Percentiles rank a stretch among this genome's conserved stretches.
Conservation (phyloP, 1,140 invertebrate genomes). For the Drosophila aff. region DNA sequence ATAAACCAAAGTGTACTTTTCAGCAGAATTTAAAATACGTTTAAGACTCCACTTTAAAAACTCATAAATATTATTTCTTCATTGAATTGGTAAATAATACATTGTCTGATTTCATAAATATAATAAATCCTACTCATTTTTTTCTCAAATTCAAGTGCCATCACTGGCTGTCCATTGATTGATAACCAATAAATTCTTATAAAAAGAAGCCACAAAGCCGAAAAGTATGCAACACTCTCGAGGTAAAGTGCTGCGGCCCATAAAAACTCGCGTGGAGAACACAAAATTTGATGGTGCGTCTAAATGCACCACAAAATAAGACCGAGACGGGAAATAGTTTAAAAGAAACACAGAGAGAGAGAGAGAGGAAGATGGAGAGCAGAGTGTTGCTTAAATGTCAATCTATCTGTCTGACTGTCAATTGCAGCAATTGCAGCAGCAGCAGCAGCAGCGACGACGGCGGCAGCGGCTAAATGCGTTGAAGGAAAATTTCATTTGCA, state of each 20-base stretch:
- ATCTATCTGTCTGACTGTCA: slow-evolving; percentile 83
- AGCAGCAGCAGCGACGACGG: slow-evolving; percentile 7
- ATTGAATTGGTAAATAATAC: neutral
- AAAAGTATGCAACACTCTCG: slow-evolving; percentile 74
- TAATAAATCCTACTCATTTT: neutral
- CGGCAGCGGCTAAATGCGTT: slow-evolving; percentile 73
- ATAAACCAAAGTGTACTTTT: neutral
- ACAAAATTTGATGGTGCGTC: slow-evolving; percentile 80
- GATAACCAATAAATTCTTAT: slow-evolving; percentile 16
- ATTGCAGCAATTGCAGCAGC: slow-evolving; percentile 76
- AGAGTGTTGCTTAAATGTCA: slow-evolving; percentile 83
- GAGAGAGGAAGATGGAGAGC: neutral
- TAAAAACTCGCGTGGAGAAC: slow-evolving; percentile 57
- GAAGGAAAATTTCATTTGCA: slow-evolving; percentile 84
- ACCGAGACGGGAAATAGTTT: slow-evolving; percentile 10
- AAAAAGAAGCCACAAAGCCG: slow-evolving; percentile 52
- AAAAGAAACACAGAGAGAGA: neutral
- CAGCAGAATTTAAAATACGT: neutral
- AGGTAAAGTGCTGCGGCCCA: slow-evolving; percentile 66
- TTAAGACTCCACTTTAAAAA: neutral
- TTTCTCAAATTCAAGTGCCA: neutral
- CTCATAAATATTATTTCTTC: neutral
- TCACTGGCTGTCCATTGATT: slow-evolving; percentile 11
- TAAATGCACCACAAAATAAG: slow-evolving; percentile 55
- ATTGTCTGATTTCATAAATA: neutral